phyloP scores from a whole-genome alignment of 2,113 vertebrate genomes.

The Cyanoramphus novaezelandiae region DNA sequence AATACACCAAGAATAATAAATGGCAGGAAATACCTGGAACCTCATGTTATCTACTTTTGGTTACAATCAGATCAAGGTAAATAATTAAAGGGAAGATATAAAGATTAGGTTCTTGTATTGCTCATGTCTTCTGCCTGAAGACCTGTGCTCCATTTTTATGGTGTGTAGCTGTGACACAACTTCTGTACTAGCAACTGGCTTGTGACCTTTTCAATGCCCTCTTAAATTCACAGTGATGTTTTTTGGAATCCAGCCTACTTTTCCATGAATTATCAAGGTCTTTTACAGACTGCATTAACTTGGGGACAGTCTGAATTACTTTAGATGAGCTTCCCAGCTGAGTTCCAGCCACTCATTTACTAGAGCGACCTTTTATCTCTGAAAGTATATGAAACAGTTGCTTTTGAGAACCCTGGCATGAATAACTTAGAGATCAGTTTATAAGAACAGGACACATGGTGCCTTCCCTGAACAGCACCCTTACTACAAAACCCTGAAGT shows the following conservation, averaged over 20 bases:
- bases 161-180: background rate
- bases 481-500: background rate
- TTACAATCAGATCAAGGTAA: background rate
- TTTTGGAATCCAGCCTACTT: background rate
- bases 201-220: background rate
- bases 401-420: background rate
- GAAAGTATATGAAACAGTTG: accelerated
- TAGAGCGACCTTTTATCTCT: background rate
- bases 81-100: background rate
- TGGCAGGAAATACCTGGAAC: background rate
- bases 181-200: background rate
- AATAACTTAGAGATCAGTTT: background rate
- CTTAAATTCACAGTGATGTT: background rate
- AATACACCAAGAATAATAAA: background rate
- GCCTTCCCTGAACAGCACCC: background rate
- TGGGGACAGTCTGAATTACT: background rate
- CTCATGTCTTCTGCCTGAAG: background rate
- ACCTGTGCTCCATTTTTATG: background rate
- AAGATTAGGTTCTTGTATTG: background rate
- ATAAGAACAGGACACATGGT: background rate
- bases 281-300: background rate
- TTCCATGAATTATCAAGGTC: background rate
- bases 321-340: background rate
- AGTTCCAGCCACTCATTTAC: background rate
- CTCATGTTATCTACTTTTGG: background rate